Conservation (phyloP, 2,888 invertebrate species). For the Cryptocephalus primarius region DNA sequence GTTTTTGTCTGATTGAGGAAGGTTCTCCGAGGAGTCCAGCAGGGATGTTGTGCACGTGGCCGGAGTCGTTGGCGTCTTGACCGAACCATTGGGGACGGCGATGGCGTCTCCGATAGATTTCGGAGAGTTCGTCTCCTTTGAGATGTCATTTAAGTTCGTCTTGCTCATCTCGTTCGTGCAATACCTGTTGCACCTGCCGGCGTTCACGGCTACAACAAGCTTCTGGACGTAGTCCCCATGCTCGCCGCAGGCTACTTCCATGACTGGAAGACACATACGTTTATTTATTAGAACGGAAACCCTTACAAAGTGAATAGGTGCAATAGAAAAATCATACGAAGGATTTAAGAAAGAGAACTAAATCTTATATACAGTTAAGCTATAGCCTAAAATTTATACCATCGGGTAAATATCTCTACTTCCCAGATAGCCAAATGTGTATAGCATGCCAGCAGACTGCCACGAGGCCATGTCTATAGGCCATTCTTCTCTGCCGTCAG, state of each 20-base stretch:
- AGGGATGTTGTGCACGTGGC: conserved; percentile 43
- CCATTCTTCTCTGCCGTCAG: no score
- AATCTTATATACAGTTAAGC: no score
- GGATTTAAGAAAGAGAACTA: no score
- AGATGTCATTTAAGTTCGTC: conserved; percentile 45
- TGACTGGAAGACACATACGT: conserved; percentile 52
- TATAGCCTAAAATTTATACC: no score
- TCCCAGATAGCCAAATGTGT: no score
- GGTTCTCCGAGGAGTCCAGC: conserved; percentile 33
- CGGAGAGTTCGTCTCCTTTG: conserved; percentile 35
- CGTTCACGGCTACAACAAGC: conserved; percentile 73
- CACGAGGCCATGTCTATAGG: no score
- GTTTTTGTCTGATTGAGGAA: conserved; percentile 44
- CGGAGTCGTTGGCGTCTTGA: conserved; percentile 34
- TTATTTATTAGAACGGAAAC: background rate
- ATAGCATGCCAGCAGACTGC: no score
- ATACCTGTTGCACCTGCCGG: conserved; percentile 57
- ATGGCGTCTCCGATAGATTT: conserved; percentile 24
- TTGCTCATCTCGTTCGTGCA: conserved; percentile 29
- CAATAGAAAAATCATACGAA: no score
- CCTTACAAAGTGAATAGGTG: no score
- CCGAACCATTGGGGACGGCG: conserved; percentile 28
- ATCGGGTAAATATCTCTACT: no score
- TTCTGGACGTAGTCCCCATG: conserved; percentile 84
- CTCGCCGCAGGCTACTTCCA: conserved; percentile 93